phyloP scores from a whole-genome alignment of 1,140 invertebrate genomes.

The Odontomachus brunneus region DNA sequence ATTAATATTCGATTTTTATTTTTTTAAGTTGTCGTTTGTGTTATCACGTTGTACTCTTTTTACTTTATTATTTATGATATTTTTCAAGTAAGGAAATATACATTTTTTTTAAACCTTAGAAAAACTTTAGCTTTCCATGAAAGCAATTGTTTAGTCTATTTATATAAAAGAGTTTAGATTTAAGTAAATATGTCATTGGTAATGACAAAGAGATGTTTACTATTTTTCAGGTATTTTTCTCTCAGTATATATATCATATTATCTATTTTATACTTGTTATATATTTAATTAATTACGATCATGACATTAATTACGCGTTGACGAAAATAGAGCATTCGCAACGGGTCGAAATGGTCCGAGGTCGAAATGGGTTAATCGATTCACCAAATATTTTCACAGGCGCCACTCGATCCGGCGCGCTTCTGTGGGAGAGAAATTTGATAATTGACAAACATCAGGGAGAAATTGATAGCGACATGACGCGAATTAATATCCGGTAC shows the following conservation, averaged over 20 bases:
- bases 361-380: conserved; percentile 42
- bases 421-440: conserved; percentile 57
- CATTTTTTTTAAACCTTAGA: no score
- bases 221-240: no score
- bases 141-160: no score
- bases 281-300: conserved; percentile 1
- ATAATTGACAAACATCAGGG: conserved; percentile 68
- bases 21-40: no score
- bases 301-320: conserved; percentile 21
- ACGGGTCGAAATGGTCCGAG: conserved; percentile 19
- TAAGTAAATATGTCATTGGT: no score
- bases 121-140: no score
- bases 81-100: no score
- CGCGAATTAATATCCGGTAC: conserved; percentile 74
- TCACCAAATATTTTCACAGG: conserved; percentile 49
- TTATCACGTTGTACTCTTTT: no score
- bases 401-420: conserved; percentile 33
- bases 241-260: conserved; percentile 8
- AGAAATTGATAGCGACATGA: conserved; percentile 65
- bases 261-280: not conserved
- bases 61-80: no score
- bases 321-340: not conserved
- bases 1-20: no score
- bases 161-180: no score
- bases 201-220: no score